Evolutionary conservation across 2,113 vertebrate species (phyloP).

Genomic region (Heterocephalus glaber): DNA sequence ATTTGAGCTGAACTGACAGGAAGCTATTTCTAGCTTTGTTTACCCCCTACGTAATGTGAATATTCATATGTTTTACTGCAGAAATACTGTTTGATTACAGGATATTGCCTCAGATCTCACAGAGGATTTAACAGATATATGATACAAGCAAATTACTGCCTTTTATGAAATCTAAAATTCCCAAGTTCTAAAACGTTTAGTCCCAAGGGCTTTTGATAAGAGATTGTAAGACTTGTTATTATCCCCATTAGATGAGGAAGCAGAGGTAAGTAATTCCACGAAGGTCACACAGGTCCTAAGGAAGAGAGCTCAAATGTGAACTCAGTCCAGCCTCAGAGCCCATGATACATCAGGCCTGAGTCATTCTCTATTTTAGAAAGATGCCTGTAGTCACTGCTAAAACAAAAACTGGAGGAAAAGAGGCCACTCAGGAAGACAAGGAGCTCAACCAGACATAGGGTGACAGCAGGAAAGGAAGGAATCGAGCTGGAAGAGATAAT

Average conservation of each 20-base stretch:
- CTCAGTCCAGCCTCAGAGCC: not conserved
- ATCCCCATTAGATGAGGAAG: not conserved
- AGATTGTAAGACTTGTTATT: not conserved
- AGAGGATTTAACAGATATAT: not conserved
- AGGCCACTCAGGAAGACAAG: not conserved
- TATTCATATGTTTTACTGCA: not conserved
- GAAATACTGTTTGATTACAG: not conserved
- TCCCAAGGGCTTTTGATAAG: not conserved
- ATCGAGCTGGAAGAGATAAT: not conserved
- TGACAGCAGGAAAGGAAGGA: not conserved
- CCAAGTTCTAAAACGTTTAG: not conserved
- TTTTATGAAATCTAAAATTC: not conserved
- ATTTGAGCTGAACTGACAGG: not conserved
- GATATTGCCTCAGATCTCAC: not conserved
- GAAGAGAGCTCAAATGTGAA: not conserved
- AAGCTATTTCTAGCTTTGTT: conserved; percentile 32
- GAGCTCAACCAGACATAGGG: not conserved
- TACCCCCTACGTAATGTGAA: not conserved
- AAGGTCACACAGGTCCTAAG: not conserved
- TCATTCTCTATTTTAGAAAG: not conserved
- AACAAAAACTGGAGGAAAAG: not conserved
- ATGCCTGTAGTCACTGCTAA: not conserved
- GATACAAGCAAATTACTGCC: not conserved
- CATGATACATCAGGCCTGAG: not conserved
- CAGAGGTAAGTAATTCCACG: not conserved